A percentile compares a stretch with the other conserved stretches of the same genome.
These are phyloP conservation scores for Agelaius phoeniceus DNA, from an alignment of 2,113 vertebrate species.

Conservation along the genomic window DNA sequence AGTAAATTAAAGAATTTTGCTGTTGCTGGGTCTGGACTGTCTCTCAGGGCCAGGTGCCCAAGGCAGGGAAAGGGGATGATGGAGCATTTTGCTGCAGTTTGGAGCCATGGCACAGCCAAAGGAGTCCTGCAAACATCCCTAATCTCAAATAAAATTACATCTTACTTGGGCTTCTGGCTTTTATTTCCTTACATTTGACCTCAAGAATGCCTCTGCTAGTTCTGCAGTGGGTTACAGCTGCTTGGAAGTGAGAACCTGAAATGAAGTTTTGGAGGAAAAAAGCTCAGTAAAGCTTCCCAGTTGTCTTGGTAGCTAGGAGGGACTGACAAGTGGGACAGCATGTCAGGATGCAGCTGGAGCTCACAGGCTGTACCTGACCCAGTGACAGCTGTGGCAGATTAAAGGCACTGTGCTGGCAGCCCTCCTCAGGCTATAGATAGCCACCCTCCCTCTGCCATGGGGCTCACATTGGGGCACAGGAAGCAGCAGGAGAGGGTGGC, in stretches of 20 bases:
- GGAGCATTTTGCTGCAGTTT: neutral
- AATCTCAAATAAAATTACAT: neutral
- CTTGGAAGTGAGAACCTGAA: neutral
- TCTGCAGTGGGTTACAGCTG: neutral
- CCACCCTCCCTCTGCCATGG: accelerated
- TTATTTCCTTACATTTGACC: neutral
- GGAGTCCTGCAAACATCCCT: neutral
- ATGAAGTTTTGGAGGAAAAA: neutral
- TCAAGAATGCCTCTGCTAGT: neutral
- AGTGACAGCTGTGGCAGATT: accelerated
- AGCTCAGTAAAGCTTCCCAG: neutral
- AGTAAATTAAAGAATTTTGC: neutral
- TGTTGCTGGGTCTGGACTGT: neutral
- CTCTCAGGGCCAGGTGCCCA: neutral
- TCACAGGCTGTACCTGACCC: accelerated
- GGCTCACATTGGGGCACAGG: accelerated
- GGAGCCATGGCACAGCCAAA: neutral
- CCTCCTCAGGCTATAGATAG: neutral
- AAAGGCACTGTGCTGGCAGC: neutral
- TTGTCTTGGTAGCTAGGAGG: neutral
- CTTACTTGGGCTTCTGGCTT: neutral
- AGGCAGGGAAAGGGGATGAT: neutral
- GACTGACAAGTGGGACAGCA: neutral
- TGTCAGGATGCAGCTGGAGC: neutral
- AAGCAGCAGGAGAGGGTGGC: neutral